Conservation (phyloP, 1,140 invertebrate genomes). For the Trichonephila inaurata region DNA sequence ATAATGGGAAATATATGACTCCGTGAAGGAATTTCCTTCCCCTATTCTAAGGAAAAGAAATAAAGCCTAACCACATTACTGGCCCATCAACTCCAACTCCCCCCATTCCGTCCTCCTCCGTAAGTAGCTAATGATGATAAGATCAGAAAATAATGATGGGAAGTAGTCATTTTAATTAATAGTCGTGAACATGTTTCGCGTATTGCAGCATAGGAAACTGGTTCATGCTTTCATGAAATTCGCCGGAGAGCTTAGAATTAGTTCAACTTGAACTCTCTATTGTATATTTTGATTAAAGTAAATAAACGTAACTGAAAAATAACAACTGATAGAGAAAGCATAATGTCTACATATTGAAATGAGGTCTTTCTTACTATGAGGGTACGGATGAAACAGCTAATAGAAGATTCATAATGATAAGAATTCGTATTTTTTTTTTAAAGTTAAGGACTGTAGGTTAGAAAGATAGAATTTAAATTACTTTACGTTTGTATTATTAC, state of each 20-base stretch:
- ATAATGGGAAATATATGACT: background rate
- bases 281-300: slow-evolving; percentile 26
- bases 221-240: slow-evolving; percentile 20
- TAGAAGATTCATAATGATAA: slow-evolving; percentile 11
- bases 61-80: background rate
- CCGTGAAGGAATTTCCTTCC: background rate
- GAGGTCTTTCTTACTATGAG: background rate
- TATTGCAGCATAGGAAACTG: slow-evolving; percentile 26
- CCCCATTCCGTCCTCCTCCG: background rate
- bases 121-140: slow-evolving; percentile 50
- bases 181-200: slow-evolving; percentile 43
- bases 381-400: background rate
- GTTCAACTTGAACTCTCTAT: slow-evolving; percentile 40
- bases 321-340: background rate
- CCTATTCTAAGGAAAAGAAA: background rate
- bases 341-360: slow-evolving; percentile 30
- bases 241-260: background rate
- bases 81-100: background rate
- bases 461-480: slow-evolving; percentile 28
- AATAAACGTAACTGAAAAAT: background rate
- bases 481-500: slow-evolving; percentile 27
- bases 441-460: background rate
- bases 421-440: background rate
- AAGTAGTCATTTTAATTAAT: slow-evolving; percentile 62
- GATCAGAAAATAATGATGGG: slow-evolving; percentile 31